A percentile compares a stretch with the other conserved stretches of the same genome.
Conservation (phyloP, 2,113 vertebrate species). For the Balaenoptera acutorostrata region DNA sequence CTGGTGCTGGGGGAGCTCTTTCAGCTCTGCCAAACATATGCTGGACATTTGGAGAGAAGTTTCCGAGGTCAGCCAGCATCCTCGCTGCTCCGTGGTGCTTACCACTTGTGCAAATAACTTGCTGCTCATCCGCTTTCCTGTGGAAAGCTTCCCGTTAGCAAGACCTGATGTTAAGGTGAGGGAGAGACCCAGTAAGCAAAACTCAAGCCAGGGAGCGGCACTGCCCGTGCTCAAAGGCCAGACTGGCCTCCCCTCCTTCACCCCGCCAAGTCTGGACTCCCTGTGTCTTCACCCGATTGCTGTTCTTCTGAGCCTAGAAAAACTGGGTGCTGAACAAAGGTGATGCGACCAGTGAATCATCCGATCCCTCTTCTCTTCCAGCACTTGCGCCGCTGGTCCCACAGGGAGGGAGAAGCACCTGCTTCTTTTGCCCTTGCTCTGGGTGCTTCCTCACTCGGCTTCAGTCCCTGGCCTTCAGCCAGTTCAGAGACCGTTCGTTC, state of each 20-base stretch:
- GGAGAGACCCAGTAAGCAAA: not conserved
- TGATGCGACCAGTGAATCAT: not conserved
- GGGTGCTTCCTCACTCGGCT: not conserved
- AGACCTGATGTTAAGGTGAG: not conserved
- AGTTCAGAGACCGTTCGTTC: rapidly evolving
- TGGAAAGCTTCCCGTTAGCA: not conserved
- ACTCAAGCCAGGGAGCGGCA: too few relatives aligned
- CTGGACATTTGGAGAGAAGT: not conserved
- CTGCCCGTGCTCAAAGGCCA: not conserved
- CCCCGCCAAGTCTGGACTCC: rapidly evolving
- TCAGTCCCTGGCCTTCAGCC: not conserved
- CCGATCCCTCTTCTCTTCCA: not conserved
- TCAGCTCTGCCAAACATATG: not conserved
- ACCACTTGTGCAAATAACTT: not conserved
- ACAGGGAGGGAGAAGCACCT: not conserved
- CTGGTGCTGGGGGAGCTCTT: not conserved
- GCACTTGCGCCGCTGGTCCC: not conserved
- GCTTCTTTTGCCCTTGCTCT: not conserved
- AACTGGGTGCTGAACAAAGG: not conserved
- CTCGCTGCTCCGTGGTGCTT: not conserved
- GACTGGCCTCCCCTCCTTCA: not conserved
- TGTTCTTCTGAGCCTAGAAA: not conserved
- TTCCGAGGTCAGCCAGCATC: not conserved
- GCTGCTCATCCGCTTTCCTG: not conserved
- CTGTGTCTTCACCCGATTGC: too few relatives aligned